These are phyloP conservation scores for Hemaris fuciformis DNA, from an alignment of 2,888 invertebrate genomes.

Conservation along the genomic window DNA sequence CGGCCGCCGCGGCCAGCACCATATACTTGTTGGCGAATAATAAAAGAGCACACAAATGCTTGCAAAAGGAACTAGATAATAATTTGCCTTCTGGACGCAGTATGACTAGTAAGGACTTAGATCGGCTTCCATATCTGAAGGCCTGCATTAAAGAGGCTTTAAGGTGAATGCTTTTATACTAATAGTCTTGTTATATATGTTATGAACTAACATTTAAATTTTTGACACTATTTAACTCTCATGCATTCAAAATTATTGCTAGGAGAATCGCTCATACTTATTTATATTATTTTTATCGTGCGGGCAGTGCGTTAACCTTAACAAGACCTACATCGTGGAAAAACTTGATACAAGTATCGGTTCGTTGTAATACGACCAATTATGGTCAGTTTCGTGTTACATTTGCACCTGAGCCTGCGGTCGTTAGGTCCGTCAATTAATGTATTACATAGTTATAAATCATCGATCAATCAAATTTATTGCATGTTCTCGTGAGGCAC, in stretches of 20 bases:
- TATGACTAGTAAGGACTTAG: slow-evolving; percentile 82
- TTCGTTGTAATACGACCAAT: slow-evolving; percentile 41
- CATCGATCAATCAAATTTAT: not conserved
- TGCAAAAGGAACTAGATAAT: slow-evolving; percentile 83
- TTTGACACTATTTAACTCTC: too few species aligned
- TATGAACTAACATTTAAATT: not conserved
- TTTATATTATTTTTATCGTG: not conserved
- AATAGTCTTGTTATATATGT: not conserved
- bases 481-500: not conserved
- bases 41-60: slow-evolving; percentile 83
- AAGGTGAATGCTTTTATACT: slow-evolving; percentile 70
- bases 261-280: too few species aligned
- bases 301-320: not conserved
- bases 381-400: slow-evolving; percentile 48
- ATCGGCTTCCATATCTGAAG: slow-evolving; percentile 85
- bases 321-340: slow-evolving; percentile 18
- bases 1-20: slow-evolving; percentile 87
- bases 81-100: slow-evolving; percentile 79
- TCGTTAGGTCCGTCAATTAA: not conserved
- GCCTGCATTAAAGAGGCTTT: slow-evolving; percentile 90
- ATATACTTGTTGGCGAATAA: slow-evolving; percentile 88
- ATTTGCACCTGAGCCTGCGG: slow-evolving; percentile 34
- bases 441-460: not conserved
- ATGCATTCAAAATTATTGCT: too few species aligned
- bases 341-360: slow-evolving; percentile 37